A percentile compares a stretch with the other conserved stretches of the same genome.
These are phyloP conservation scores for Villa cingulata DNA, from an alignment of 2,888 invertebrate species.

Conservation along the genomic window DNA sequence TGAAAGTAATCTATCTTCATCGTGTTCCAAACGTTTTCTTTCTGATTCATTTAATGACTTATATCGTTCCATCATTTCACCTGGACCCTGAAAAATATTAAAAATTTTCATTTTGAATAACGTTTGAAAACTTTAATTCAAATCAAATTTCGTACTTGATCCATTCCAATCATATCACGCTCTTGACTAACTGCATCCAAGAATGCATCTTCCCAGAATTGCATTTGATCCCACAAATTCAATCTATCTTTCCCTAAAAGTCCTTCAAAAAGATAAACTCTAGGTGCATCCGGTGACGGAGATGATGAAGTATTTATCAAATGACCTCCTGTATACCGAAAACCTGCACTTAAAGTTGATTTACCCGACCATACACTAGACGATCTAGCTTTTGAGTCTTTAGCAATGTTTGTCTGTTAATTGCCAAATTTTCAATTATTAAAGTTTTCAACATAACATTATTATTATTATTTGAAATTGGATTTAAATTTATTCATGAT, in stretches of 20 bases:
- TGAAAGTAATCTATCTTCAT: conserved; percentile 90
- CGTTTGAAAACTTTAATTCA: background rate
- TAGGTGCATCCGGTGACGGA: conserved; percentile 78
- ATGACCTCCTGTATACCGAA: conserved; percentile 75
- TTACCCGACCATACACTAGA: conserved; percentile 88
- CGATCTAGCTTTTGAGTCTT: conserved; percentile 61
- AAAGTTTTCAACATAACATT: too few species aligned
- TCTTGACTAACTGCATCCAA: conserved; percentile 95
- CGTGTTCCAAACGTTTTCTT: conserved; percentile 88
- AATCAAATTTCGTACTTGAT: conserved; percentile 67
- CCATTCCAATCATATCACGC: conserved; percentile 98
- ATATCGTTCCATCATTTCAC: conserved; percentile 98
- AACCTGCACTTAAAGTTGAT: conserved; percentile 73
- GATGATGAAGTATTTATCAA: conserved; percentile 72
- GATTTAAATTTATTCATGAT: too few species aligned
- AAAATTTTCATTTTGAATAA: background rate
- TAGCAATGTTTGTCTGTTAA: conserved; percentile 36
- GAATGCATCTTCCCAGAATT: conserved; percentile 99
- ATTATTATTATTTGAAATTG: too few species aligned
- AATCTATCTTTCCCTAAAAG: conserved; percentile 53
- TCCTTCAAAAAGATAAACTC: conserved; percentile 89
- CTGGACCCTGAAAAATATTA: conserved; percentile 52
- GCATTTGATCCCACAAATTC: conserved; percentile 95
- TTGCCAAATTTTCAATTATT: too few species aligned
- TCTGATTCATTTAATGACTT: conserved; percentile 85